Evolutionary conservation across 2,888 invertebrate species (phyloP).

Genomic region (Salticus scenicus): DNA sequence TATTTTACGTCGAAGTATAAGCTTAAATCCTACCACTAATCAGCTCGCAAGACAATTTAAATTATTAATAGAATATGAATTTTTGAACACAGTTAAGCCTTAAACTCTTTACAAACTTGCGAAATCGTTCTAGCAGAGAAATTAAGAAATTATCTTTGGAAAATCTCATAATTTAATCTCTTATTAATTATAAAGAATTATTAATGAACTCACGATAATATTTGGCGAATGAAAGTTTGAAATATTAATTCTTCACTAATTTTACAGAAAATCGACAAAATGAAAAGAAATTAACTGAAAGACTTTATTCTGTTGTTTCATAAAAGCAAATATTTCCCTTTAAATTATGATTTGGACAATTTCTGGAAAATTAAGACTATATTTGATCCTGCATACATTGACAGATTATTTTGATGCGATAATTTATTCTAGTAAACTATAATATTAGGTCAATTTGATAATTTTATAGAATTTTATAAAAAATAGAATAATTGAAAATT

Average conservation of each 20-base stretch:
- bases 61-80: conserved; percentile 2
- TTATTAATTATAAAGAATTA: conserved; percentile 13
- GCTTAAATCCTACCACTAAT: background rate
- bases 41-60: background rate
- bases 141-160: background rate
- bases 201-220: background rate
- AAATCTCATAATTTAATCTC: conserved; percentile 10
- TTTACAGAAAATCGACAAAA: background rate
- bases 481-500: no score
- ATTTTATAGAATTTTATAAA: no score
- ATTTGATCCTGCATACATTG: no score
- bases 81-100: background rate
- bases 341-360: no score
- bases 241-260: background rate
- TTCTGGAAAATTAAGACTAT: no score
- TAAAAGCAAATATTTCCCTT: no score
- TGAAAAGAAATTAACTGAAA: conserved; percentile 4
- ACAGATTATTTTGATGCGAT: no score
- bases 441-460: no score
- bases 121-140: background rate
- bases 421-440: no score
- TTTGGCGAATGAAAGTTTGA: conserved; percentile 4
- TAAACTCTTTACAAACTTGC: background rate
- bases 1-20: background rate
- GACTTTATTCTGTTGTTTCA: no score